A percentile compares a stretch with the other conserved stretches of the same genome.
Evolutionary conservation across 2,888 invertebrate genomes (phyloP).

Genomic region (Adelognathus sp.): DNA sequence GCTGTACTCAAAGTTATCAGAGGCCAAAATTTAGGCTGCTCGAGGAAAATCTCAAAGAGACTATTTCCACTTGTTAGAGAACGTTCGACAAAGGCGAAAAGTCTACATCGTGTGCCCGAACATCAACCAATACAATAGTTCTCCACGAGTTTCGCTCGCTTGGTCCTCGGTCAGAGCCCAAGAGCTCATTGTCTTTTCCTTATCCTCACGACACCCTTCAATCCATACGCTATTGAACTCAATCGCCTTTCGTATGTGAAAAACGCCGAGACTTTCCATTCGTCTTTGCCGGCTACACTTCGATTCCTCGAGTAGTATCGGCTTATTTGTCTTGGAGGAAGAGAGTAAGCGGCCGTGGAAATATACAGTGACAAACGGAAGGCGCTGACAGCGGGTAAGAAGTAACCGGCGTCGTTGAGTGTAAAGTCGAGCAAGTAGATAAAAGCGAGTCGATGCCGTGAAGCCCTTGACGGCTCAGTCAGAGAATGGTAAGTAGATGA

Average conservation of each 20-base stretch:
- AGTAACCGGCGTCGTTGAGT: conserved; percentile 43
- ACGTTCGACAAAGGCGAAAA: conserved; percentile 1
- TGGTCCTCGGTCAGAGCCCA: conserved; percentile 17
- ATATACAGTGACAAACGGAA: neutral
- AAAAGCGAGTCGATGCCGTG: conserved; percentile 51
- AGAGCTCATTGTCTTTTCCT: conserved; percentile 47
- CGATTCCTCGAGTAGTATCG: conserved; percentile 52
- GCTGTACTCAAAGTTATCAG: neutral
- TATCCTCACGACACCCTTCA: conserved; percentile 34
- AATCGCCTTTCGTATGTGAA: conserved; percentile 29
- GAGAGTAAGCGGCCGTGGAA: conserved; percentile 3
- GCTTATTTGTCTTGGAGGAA: conserved; percentile 48
- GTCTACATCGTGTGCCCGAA: neutral
- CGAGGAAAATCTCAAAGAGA: neutral
- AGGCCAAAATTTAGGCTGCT: neutral
- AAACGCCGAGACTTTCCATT: conserved; percentile 44
- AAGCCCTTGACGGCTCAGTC: conserved; percentile 48
- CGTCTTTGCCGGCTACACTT: conserved; percentile 36
- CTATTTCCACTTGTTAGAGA: neutral
- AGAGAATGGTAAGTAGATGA: conserved; percentile 54
- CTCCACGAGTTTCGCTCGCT: conserved; percentile 1
- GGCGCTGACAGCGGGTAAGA: conserved; percentile 11
- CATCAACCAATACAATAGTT: conserved; percentile 5
- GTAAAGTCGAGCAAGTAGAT: conserved; percentile 58
- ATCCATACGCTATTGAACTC: conserved; percentile 51